Evolutionary conservation across 2,888 invertebrate species (phyloP).

Genomic region (Leptura quadrifasciata): DNA sequence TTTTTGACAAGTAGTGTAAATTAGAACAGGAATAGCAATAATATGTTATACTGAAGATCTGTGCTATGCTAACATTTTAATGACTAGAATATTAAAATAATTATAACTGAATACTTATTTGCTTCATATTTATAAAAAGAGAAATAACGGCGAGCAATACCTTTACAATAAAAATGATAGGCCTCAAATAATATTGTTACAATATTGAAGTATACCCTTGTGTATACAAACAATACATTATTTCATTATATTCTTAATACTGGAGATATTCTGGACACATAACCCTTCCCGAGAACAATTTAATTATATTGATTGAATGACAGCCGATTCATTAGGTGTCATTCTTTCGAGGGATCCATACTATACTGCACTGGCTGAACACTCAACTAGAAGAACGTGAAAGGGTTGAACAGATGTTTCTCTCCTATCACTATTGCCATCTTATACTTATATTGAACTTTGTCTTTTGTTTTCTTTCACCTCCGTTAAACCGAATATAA

Average conservation of each 20-base stretch:
- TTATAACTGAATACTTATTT: too few relatives aligned
- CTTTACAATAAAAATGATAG: neutral
- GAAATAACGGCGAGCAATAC: neutral
- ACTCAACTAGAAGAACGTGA: conserved; percentile 53
- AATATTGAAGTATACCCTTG: conserved; percentile 60
- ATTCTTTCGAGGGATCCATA: conserved; percentile 67
- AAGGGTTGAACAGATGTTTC: conserved; percentile 68
- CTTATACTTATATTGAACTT: conserved; percentile 45
- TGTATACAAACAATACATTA: conserved; percentile 68
- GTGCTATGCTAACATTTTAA: too few relatives aligned
- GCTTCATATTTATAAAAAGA: neutral
- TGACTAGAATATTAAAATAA: too few relatives aligned
- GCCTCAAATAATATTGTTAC: conserved; percentile 50
- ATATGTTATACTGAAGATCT: too few relatives aligned
- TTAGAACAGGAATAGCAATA: too few relatives aligned
- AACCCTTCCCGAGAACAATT: conserved; percentile 73
- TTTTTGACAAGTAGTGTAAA: too few relatives aligned
- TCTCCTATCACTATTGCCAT: conserved; percentile 50
- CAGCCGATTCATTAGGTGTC: conserved; percentile 75
- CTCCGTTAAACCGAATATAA: too few relatives aligned
- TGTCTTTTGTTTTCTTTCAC: neutral
- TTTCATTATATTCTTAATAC: conserved; percentile 70
- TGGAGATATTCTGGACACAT: conserved; percentile 71
- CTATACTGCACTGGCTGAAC: conserved; percentile 56
- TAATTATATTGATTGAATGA: conserved; percentile 75